Percentiles rank a stretch among this genome's conserved stretches.
Evolutionary conservation across 1,140 invertebrate genomes (phyloP).

Genomic region (Polyergus mexicanus): DNA sequence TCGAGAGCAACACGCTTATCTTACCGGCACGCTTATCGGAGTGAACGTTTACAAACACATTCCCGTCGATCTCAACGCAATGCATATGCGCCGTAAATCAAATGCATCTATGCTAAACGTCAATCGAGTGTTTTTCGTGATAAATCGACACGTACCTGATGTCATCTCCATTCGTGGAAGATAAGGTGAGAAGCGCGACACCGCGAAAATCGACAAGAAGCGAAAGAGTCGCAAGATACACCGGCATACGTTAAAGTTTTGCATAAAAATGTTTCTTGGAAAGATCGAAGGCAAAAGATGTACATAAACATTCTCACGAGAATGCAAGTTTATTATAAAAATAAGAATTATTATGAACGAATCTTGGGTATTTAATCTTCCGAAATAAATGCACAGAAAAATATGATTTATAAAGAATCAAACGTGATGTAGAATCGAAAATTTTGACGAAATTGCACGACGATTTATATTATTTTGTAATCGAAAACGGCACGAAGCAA

Average conservation of each 20-base stretch:
- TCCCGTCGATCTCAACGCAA: not conserved
- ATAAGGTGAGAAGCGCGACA: not conserved
- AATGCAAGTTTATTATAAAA: conserved; percentile 6
- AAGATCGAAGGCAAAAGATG: not conserved
- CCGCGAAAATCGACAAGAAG: not conserved
- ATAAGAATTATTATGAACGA: not conserved
- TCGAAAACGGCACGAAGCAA: conserved; percentile 46
- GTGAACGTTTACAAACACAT: conserved; percentile 17
- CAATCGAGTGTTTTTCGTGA: conserved; percentile 3
- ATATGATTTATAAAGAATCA: not conserved
- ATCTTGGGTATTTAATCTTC: not conserved
- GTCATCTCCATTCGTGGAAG: not conserved
- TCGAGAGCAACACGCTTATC: conserved; percentile 21
- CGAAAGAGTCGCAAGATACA: not conserved
- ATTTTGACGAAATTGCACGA: conserved; percentile 8
- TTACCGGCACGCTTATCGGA: not conserved
- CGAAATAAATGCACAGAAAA: not conserved
- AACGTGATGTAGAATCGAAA: not conserved
- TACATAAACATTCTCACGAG: not conserved
- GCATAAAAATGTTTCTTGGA: not conserved
- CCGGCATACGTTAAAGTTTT: not conserved
- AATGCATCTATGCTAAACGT: not conserved
- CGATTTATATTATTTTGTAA: conserved; percentile 54
- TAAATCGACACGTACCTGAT: conserved; percentile 2
- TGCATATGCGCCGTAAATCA: conserved; percentile 6